Evolutionary conservation across 1,140 invertebrate genomes (phyloP), one percentile per base, ranked within the genome.

Genomic region (Halyomorpha halys): DNA sequence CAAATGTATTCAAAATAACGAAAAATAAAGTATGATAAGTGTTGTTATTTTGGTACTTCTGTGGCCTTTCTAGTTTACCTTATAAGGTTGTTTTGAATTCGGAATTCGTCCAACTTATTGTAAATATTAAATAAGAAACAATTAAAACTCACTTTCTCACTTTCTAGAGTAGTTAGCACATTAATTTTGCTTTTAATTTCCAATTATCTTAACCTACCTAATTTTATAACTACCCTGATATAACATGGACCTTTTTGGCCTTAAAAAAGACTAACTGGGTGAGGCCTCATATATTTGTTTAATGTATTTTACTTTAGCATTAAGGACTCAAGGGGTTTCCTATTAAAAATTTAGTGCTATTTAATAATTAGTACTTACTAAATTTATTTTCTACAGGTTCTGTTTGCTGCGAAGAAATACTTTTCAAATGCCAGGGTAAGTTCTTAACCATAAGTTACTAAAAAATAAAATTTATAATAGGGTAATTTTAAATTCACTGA

Each of bases 401-500:
- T 39, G 6, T 39, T 25, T 25, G 27, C 21, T 21, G 53, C 25
- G 13, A 44, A 61, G 5, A 19, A 30, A 45, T 18, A 45, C 44
- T 30, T 61, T 44, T 44, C 60, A 61, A 61, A 61, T 61, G 60
- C 60, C 60, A 61, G 60, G 60, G 60, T 61, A 61, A 15, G 60
- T 61, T 21, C 34, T 39, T 39, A 39, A 30, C 8, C 11, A n/a
- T n/a, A n/a, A n/a, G n/a, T n/a, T n/a, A n/a, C 11, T 13, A 39
- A 39, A 1, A 39, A 39, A 13, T 39, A 13, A 13, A 11, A 39
- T 39, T 8, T 11, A 13, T 6, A 1, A 39, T 13, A 39, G 34
- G 34, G 11, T 39, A 11, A 11, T 39, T 11, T 39, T 1, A 39
- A 39, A 6, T 39, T 39, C 34, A 39, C 34, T 39, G 11, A 39